phyloP scores from a whole-genome alignment of 2,888 invertebrate genomes.

The Nymphalis c-album region DNA sequence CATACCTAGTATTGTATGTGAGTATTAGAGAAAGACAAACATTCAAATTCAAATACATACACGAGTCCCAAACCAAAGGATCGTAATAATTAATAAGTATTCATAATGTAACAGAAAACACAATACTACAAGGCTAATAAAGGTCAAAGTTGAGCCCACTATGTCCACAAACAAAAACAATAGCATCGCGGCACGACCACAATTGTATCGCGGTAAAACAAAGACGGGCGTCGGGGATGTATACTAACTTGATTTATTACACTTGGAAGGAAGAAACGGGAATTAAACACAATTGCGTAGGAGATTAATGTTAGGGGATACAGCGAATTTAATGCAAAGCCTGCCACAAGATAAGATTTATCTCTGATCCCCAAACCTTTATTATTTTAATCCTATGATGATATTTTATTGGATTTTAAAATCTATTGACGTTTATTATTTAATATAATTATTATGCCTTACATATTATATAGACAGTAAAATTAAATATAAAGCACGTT shows the following conservation, averaged over 20 bases:
- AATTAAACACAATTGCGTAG: conserved; percentile 68
- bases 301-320: conserved; percentile 66
- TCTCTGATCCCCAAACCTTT: conserved; percentile 39
- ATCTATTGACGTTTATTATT: no score
- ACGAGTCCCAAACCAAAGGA: neutral
- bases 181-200: conserved; percentile 22
- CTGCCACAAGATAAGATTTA: conserved; percentile 52
- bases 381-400: conserved; percentile 31
- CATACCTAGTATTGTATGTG: no score
- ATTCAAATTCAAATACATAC: conserved; percentile 3
- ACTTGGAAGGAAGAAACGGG: conserved; percentile 57
- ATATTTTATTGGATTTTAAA: neutral
- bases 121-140: conserved; percentile 29
- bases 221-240: conserved; percentile 42
- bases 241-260: conserved; percentile 68
- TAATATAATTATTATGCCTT: no score
- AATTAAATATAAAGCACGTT: no score
- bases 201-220: conserved; percentile 41
- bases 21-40: conserved; percentile 1
- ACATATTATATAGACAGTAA: no score
- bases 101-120: conserved; percentile 9
- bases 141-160: conserved; percentile 28
- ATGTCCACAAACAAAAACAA: conserved; percentile 34
- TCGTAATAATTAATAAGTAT: conserved; percentile 16
- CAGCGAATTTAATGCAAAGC: conserved; percentile 61